Evolutionary conservation across 2,888 invertebrate genomes (phyloP).

Genomic region (Melieria picta): DNA sequence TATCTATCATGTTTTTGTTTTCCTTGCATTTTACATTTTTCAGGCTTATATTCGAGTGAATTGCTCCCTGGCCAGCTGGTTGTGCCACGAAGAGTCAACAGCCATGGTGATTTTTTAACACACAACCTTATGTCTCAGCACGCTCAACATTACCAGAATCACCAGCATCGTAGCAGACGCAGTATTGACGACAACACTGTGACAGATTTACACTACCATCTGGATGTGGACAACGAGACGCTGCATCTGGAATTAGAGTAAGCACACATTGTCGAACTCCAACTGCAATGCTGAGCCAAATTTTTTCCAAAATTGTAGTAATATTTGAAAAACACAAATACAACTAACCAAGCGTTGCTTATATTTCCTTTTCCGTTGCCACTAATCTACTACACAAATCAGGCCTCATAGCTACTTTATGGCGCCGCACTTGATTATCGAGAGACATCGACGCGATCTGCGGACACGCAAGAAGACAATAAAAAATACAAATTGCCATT

Average conservation of each 20-base stretch:
- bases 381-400: slow-evolving; percentile 29
- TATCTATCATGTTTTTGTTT: neutral
- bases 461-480: slow-evolving; percentile 69
- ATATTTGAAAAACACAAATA: no score
- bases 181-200: slow-evolving; percentile 33
- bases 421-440: slow-evolving; percentile 77
- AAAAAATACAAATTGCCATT: slow-evolving; percentile 76
- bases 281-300: no score
- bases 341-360: no score
- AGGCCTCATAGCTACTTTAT: slow-evolving; percentile 76
- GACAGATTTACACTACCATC: slow-evolving; percentile 52
- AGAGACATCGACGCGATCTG: slow-evolving; percentile 71
- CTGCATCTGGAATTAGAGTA: slow-evolving; percentile 65
- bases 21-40: slow-evolving; percentile 1
- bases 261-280: slow-evolving; percentile 40
- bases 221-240: slow-evolving; percentile 58
- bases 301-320: no score
- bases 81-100: slow-evolving; percentile 61
- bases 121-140: slow-evolving; percentile 62
- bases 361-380: no score
- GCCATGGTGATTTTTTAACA: slow-evolving; percentile 60
- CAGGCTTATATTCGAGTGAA: slow-evolving; percentile 61
- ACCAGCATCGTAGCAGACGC: slow-evolving; percentile 52
- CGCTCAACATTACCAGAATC: slow-evolving; percentile 55
- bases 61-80: slow-evolving; percentile 59